A percentile compares a stretch with the other conserved stretches of the same genome.
Conservation (phyloP, 2,888 invertebrate genomes). For the Gymnocheta viridis region DNA sequence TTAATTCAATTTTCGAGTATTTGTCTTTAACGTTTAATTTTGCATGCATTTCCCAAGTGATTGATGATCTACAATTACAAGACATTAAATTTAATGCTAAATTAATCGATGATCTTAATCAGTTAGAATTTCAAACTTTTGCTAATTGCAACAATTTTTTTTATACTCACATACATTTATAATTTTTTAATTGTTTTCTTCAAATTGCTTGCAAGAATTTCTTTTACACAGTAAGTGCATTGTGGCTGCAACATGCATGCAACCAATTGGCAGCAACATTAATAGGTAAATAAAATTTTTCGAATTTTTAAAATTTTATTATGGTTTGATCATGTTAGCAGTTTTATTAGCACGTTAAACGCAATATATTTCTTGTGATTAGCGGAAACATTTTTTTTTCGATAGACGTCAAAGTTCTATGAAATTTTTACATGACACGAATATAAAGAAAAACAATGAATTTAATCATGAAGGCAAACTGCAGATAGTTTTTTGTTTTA, state of each 20-base stretch:
- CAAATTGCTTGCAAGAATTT: conserved; percentile 41
- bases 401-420: background rate
- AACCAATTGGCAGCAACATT: conserved; percentile 50
- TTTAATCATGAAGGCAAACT: background rate
- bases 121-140: conserved; percentile 69
- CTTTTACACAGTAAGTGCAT: background rate
- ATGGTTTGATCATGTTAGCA: conserved; percentile 56
- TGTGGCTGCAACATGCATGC: conserved; percentile 50
- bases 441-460: background rate
- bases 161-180: background rate
- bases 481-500: no score
- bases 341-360: conserved; percentile 2
- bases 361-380: conserved; percentile 24
- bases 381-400: background rate
- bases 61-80: conserved; percentile 68
- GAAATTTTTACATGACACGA: background rate
- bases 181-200: background rate
- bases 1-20: conserved; percentile 4
- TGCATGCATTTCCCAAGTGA: conserved; percentile 61
- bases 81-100: conserved; percentile 64
- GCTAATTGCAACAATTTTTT: conserved; percentile 36
- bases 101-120: conserved; percentile 69
- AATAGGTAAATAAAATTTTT: conserved; percentile 60
- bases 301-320: conserved; percentile 60
- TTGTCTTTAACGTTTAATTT: background rate